These are phyloP conservation scores for Notechis scutatus DNA, from an alignment of 2,113 vertebrate species.

Conservation along the genomic window DNA sequence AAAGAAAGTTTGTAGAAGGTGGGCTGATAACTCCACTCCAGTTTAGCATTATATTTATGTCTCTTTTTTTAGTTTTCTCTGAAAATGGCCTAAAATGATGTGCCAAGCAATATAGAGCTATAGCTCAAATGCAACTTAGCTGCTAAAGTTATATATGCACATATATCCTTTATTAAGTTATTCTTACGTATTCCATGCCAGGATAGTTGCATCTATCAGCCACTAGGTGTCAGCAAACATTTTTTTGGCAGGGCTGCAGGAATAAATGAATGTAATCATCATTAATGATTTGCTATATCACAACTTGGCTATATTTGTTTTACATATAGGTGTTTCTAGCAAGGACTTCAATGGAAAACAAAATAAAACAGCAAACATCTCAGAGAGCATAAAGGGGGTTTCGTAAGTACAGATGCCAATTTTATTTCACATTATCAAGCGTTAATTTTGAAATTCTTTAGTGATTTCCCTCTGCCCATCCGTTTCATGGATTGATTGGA, in stretches of 20 bases:
- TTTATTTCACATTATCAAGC: background rate
- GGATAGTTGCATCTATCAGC: background rate
- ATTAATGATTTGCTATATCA: fast-evolving
- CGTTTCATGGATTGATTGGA: background rate
- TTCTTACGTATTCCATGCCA: fast-evolving
- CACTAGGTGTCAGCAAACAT: conserved; percentile 70
- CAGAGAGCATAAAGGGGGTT: background rate
- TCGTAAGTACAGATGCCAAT: background rate
- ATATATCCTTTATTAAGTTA: background rate
- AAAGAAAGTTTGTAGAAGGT: background rate
- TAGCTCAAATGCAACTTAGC: fast-evolving
- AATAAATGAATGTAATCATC: background rate
- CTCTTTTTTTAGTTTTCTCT: background rate
- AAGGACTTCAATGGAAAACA: fast-evolving
- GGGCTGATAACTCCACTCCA: background rate
- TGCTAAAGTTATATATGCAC: fast-evolving
- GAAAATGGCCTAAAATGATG: background rate
- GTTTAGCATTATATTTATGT: background rate
- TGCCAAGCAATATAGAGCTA: background rate
- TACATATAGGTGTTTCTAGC: background rate
- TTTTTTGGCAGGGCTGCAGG: conserved; percentile 13
- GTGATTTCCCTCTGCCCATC: background rate
- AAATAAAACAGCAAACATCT: background rate
- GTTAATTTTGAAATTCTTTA: background rate
- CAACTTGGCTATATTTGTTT: fast-evolving